phyloP scores from a whole-genome alignment of 1,140 invertebrate species.

The Eubasilissa regina region DNA sequence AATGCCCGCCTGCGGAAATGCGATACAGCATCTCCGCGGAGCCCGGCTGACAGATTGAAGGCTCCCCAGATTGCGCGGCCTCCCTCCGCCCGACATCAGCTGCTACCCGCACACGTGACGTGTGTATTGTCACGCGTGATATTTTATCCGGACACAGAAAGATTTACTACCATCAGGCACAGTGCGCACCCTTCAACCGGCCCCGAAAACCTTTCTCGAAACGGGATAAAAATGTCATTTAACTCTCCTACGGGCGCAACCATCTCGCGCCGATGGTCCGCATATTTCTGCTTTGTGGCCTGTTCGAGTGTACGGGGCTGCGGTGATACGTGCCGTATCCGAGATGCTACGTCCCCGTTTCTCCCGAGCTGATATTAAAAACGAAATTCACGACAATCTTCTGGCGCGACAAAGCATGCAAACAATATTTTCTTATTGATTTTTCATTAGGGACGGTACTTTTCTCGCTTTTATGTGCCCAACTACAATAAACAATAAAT shows the following conservation, averaged over 20 bases:
- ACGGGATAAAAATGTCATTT: background rate
- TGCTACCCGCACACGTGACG: background rate
- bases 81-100: background rate
- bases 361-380: constrained; percentile 22
- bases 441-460: background rate
- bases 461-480: too few relatives aligned
- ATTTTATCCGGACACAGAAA: constrained; percentile 20
- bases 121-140: constrained; percentile 37
- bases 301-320: background rate
- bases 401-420: constrained; percentile 8
- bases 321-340: background rate
- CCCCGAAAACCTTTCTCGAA: background rate
- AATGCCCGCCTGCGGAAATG: too few relatives aligned
- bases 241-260: background rate
- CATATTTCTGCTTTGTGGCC: background rate
- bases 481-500: too few relatives aligned
- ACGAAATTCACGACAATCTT: constrained; percentile 3
- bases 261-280: background rate
- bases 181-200: constrained; percentile 10
- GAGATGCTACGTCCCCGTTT: background rate
- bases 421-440: background rate
- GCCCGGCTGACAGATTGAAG: constrained; percentile 3
- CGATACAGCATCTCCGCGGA: constrained; percentile 1
- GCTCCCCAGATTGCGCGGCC: background rate
- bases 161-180: constrained; percentile 26